phyloP scores from a whole-genome alignment of 1,140 invertebrate species.

The Sycophaga agraensis region DNA sequence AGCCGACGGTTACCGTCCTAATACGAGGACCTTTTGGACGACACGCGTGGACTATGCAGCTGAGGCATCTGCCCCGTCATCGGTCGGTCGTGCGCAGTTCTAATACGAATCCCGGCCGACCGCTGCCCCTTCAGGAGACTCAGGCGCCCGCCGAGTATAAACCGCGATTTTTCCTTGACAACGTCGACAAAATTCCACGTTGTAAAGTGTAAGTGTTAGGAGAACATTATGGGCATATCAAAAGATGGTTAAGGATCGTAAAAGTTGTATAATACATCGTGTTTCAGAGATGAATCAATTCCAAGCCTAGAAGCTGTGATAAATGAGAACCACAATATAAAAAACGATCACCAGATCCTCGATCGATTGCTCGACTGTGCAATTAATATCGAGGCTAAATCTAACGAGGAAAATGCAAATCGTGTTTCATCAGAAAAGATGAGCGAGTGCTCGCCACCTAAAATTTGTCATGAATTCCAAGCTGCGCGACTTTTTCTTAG shows the following conservation, averaged over 20 bases:
- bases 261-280: too few species aligned
- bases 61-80: constrained; percentile 78
- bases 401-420: constrained; percentile 54
- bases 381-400: constrained; percentile 60
- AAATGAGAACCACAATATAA: constrained; percentile 58
- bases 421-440: constrained; percentile 58
- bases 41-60: constrained; percentile 91
- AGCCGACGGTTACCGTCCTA: constrained; percentile 76
- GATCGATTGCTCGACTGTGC: constrained; percentile 49
- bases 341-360: constrained; percentile 55
- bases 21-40: constrained; percentile 90
- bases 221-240: too few species aligned
- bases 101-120: constrained; percentile 73
- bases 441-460: constrained; percentile 78
- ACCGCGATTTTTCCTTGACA: constrained; percentile 80
- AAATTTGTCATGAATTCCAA: constrained; percentile 87
- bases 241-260: too few species aligned
- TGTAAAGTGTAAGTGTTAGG: constrained; percentile 84
- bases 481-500: constrained; percentile 91
- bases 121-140: constrained; percentile 74
- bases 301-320: constrained; percentile 75
- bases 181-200: constrained; percentile 74
- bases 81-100: constrained; percentile 73
- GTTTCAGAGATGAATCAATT: constrained; percentile 76
- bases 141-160: constrained; percentile 64